A percentile compares a stretch with the other conserved stretches of the same genome.
These are phyloP conservation scores for Xestia c-nigrum DNA, from an alignment of 2,888 invertebrate genomes.

Conservation along the genomic window DNA sequence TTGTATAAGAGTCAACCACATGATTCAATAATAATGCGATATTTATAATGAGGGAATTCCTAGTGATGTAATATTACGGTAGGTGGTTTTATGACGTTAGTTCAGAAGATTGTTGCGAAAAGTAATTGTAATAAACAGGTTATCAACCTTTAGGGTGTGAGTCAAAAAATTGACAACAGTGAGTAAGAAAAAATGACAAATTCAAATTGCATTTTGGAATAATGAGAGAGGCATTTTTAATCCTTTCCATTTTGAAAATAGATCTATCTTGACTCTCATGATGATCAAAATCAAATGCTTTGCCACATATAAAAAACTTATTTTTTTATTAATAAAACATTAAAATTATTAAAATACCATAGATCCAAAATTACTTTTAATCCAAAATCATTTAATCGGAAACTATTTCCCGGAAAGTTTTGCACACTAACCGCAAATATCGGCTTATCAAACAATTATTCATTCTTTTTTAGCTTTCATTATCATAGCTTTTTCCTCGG, in stretches of 20 bases:
- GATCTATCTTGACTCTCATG: not conserved
- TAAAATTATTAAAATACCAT: not conserved
- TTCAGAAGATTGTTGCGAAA: not conserved
- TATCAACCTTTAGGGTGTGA: not conserved
- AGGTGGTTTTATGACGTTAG: slow-evolving; percentile 19
- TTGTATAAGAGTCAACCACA: slow-evolving; percentile 38
- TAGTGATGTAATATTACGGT: slow-evolving; percentile 46
- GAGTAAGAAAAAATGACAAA: not conserved
- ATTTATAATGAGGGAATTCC: slow-evolving; percentile 49
- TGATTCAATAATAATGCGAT: slow-evolving; percentile 13
- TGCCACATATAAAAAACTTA: not conserved
- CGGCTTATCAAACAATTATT: not conserved
- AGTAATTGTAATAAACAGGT: not conserved
- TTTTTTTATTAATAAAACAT: not conserved
- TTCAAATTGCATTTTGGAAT: not conserved
- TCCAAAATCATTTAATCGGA: not conserved
- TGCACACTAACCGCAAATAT: not conserved
- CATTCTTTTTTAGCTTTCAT: not conserved
- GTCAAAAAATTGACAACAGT: too few species aligned
- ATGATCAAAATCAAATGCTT: not conserved
- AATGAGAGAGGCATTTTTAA: not conserved
- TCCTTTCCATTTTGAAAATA: not conserved
- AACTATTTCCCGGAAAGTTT: not conserved
- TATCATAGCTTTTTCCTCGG: not conserved
- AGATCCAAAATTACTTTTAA: not conserved